Evolutionary conservation across 2,797 vertebrate species (phyloP).

Genomic region (Botia almorhae): DNA sequence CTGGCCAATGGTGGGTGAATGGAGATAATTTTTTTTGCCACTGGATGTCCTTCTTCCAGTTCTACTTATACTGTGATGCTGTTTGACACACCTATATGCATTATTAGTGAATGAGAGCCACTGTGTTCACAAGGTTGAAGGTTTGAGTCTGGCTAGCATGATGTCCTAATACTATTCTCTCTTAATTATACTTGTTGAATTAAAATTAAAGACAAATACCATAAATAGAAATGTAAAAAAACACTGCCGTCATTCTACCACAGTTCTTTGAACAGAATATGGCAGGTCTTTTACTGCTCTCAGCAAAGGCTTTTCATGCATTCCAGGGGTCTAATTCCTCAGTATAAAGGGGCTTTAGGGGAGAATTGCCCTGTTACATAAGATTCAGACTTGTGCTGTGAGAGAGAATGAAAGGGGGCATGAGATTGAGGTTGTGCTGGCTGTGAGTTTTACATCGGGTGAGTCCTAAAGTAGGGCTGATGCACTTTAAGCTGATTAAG

Average conservation of each 20-base stretch:
- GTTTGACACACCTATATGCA: too few relatives aligned
- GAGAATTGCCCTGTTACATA: constrained; percentile 54
- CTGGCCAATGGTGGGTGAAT: background rate
- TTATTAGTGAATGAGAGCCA: too few relatives aligned
- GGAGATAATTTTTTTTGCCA: too few relatives aligned
- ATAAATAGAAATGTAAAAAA: constrained; percentile 23
- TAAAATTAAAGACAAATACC: too few relatives aligned
- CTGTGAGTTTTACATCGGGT: constrained; percentile 47
- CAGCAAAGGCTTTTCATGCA: constrained; percentile 48
- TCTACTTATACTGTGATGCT: too few relatives aligned
- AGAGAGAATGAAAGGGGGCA: constrained; percentile 21
- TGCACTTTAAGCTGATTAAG: constrained; percentile 55
- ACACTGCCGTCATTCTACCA: constrained; percentile 31
- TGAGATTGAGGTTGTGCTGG: constrained; percentile 43
- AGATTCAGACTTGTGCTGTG: constrained; percentile 37
- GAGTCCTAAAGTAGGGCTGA: constrained; percentile 47
- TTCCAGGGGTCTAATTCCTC: constrained; percentile 55
- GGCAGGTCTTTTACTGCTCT: constrained; percentile 46
- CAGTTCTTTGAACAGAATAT: constrained; percentile 49
- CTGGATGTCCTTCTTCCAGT: background rate
- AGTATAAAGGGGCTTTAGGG: constrained; percentile 51
- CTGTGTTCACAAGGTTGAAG: too few relatives aligned
- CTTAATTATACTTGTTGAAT: too few relatives aligned
- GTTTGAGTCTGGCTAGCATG: too few relatives aligned
- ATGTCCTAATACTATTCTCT: too few relatives aligned